Percentiles rank a stretch among this genome's conserved stretches.
phyloP scores from a whole-genome alignment of 2,888 invertebrate species.

The Drosophila quinaria region DNA sequence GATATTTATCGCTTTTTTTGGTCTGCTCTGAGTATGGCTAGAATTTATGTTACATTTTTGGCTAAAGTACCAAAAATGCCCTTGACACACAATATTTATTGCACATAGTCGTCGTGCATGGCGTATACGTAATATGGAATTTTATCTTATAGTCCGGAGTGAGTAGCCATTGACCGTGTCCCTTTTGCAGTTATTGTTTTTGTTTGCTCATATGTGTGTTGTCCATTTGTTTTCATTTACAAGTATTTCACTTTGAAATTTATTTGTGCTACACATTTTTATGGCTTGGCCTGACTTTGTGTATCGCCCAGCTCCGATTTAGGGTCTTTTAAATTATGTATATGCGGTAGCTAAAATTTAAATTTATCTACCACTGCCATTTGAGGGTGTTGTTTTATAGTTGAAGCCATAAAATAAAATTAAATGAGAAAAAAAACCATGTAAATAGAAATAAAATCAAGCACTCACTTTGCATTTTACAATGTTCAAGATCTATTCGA shows the following conservation, averaged over 20 bases:
- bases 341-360: constrained; percentile 67
- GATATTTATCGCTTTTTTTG: constrained; percentile 48
- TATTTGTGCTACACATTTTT: constrained; percentile 77
- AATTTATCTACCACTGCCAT: constrained; percentile 66
- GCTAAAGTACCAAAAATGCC: constrained; percentile 37
- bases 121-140: constrained; percentile 69
- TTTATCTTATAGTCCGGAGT: constrained; percentile 31
- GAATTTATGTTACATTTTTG: constrained; percentile 61
- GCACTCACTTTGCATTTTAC: constrained; percentile 39
- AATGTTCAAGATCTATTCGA: constrained; percentile 14
- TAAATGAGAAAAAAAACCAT: constrained; percentile 16
- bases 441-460: constrained; percentile 31
- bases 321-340: constrained; percentile 64
- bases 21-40: constrained; percentile 22
- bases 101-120: constrained; percentile 45
- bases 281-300: constrained; percentile 66
- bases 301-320: constrained; percentile 29
- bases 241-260: constrained; percentile 80
- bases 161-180: constrained; percentile 41
- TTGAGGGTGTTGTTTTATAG: constrained; percentile 48
- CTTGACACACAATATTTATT: constrained; percentile 75
- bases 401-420: constrained; percentile 42
- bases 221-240: constrained; percentile 81
- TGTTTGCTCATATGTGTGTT: constrained; percentile 34
- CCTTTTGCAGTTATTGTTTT: constrained; percentile 59